Conservation (phyloP, 2,797 vertebrate species). For the Galaxias olidus region DNA sequence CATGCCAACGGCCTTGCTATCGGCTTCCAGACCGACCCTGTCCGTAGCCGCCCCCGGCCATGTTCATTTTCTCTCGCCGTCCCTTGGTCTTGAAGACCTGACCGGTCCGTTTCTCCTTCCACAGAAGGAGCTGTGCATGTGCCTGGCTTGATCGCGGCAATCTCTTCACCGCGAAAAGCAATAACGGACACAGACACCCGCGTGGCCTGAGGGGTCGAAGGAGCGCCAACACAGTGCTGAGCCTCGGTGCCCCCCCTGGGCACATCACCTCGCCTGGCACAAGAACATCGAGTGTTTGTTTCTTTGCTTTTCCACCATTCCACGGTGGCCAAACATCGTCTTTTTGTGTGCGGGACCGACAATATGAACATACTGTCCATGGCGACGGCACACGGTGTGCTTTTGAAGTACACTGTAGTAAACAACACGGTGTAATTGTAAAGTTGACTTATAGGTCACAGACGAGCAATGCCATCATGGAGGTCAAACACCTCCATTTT, state of each 20-base stretch:
- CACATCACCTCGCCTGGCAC: conserved; percentile 1
- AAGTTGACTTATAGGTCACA: too few relatives aligned
- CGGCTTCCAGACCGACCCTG: background rate
- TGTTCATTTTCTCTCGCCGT: background rate
- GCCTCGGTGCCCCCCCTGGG: background rate
- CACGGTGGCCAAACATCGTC: too few relatives aligned
- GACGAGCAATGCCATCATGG: too few relatives aligned
- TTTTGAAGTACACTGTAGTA: too few relatives aligned
- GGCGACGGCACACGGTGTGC: too few relatives aligned
- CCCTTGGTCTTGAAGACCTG: background rate
- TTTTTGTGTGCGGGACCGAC: too few relatives aligned
- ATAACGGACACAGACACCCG: conserved; percentile 4
- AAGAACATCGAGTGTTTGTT: background rate
- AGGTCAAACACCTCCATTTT: too few relatives aligned
- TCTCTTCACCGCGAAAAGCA: conserved; percentile 15
- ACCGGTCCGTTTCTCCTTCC: background rate
- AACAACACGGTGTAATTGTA: too few relatives aligned
- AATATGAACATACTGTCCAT: too few relatives aligned
- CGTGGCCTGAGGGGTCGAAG: background rate
- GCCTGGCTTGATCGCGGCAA: conserved; percentile 15
- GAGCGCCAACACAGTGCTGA: background rate
- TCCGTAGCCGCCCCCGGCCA: background rate
- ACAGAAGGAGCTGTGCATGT: background rate
- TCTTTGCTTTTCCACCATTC: too few relatives aligned
- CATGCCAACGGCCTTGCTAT: background rate